Evolutionary conservation across 2,113 vertebrate species (phyloP).

Genomic region (Castor canadensis): DNA sequence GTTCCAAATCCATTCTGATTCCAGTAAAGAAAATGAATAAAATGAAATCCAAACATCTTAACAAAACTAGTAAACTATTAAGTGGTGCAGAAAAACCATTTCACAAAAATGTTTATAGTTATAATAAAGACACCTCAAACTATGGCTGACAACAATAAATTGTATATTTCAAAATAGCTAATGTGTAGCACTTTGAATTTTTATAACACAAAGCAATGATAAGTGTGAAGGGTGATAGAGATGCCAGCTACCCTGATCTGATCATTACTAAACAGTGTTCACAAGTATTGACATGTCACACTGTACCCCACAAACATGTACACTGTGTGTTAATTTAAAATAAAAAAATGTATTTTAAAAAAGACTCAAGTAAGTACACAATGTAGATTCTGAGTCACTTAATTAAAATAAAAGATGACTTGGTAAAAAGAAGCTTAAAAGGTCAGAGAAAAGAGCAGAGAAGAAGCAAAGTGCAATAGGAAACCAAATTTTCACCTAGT

Average conservation of each 20-base stretch:
- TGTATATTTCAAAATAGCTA: neutral
- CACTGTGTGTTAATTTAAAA: neutral
- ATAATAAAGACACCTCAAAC: neutral
- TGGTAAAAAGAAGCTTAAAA: neutral
- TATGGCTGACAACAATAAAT: neutral
- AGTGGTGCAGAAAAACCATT: neutral
- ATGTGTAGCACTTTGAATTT: neutral
- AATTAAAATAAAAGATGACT: neutral
- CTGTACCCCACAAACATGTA: neutral
- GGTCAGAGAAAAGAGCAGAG: neutral
- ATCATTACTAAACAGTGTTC: too few species aligned
- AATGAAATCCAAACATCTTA: neutral
- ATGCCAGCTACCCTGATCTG: too few species aligned
- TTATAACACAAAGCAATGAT: neutral
- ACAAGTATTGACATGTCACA: neutral
- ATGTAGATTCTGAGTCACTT: neutral
- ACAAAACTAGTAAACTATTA: neutral
- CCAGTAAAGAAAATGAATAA: neutral
- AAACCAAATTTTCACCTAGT: neutral
- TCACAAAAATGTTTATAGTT: neutral
- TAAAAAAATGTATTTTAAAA: neutral
- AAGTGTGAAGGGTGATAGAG: neutral
- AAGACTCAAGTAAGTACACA: neutral
- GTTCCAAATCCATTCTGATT: neutral
- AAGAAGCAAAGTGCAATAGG: neutral